phyloP scores from a whole-genome alignment of 2,797 vertebrate species.

The Coranthus polyacanthus region DNA sequence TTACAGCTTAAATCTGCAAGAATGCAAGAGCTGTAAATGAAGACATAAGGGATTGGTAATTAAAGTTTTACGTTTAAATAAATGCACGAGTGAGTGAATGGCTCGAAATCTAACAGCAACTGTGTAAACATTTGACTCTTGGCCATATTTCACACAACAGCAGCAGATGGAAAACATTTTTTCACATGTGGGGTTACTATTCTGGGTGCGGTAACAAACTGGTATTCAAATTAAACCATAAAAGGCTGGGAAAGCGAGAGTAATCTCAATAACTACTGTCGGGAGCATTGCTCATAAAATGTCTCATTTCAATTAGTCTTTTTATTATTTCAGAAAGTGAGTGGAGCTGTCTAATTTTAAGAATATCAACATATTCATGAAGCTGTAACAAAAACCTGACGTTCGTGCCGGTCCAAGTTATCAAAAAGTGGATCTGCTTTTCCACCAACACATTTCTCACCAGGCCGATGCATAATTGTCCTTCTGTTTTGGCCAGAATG shows the following conservation, averaged over 20 bases:
- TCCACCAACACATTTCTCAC: constrained; percentile 61
- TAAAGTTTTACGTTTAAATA: too few species aligned
- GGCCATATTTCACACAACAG: neutral
- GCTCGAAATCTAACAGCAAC: neutral
- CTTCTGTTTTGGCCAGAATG: constrained; percentile 63
- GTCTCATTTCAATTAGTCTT: constrained; percentile 13
- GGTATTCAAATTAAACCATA: constrained; percentile 15
- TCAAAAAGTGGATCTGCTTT: constrained; percentile 43
- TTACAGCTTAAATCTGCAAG: neutral
- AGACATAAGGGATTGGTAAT: too few species aligned
- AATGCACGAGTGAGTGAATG: neutral
- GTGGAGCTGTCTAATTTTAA: constrained; percentile 12
- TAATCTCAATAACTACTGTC: constrained; percentile 16
- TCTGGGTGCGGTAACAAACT: constrained; percentile 14
- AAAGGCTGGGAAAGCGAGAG: neutral
- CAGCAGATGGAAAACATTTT: neutral
- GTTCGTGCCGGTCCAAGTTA: constrained; percentile 26
- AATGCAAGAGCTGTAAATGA: neutral
- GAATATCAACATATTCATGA: constrained; percentile 35
- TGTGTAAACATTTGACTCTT: constrained; percentile 3
- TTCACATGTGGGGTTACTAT: constrained; percentile 1
- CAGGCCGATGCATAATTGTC: constrained; percentile 65
- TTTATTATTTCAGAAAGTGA: constrained; percentile 18
- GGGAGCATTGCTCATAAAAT: constrained; percentile 1
- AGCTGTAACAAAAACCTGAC: constrained; percentile 30